Evolutionary conservation across 2,113 vertebrate genomes (phyloP).

Genomic region (Hucho hucho): DNA sequence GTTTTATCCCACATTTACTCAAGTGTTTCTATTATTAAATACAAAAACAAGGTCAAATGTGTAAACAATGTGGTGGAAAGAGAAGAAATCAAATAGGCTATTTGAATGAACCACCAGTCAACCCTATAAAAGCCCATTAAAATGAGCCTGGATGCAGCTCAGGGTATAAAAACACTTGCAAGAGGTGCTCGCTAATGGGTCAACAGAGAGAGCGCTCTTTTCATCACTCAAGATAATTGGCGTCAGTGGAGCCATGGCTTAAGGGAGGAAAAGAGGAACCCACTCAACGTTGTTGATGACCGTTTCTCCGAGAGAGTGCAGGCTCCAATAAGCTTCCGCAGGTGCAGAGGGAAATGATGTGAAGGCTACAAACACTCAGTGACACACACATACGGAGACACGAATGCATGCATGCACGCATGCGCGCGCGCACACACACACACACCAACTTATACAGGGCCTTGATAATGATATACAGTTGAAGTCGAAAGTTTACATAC

Average conservation of each 20-base stretch:
- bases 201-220: conserved; percentile 56
- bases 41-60: conserved; percentile 38
- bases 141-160: conserved; percentile 59
- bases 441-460: neutral
- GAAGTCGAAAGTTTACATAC: no score
- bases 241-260: conserved; percentile 58
- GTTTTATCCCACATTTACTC: no score
- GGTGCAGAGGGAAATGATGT: conserved; percentile 28
- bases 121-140: conserved; percentile 62
- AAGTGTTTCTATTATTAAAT: neutral
- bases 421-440: neutral
- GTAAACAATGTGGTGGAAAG: conserved; percentile 42
- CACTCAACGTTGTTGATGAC: conserved; percentile 56
- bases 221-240: conserved; percentile 72
- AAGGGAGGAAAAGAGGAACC: conserved; percentile 52
- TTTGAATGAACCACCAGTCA: conserved; percentile 47
- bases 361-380: neutral
- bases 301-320: conserved; percentile 17
- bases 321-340: conserved; percentile 10
- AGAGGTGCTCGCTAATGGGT: conserved; percentile 60
- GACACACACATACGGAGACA: neutral
- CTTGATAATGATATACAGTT: neutral
- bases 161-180: conserved; percentile 52
- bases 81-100: conserved; percentile 55
- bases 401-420: neutral